Evolutionary conservation across 2,797 vertebrate species (phyloP), one percentile per base, ranked within the genome.

Genomic region (Rachycentron canadum): DNA sequence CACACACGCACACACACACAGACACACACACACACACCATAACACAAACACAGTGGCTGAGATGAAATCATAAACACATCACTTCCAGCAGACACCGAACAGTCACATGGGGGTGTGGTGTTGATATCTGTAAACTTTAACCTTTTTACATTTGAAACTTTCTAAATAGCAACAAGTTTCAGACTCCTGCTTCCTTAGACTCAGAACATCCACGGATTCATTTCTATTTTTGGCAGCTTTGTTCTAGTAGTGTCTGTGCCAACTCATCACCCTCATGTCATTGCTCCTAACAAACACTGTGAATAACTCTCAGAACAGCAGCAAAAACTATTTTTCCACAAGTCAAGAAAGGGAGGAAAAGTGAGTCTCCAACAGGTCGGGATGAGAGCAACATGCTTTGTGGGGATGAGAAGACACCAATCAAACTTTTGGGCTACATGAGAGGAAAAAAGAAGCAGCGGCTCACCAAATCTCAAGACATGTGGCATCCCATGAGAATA

Each of bases 401-500:
- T 41, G 62, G 58, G 55, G 52, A 43, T 17, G 28, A 26, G 73
- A 68, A 41, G 53, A 60, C 50, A 62, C 11, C 11, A 45, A 5
- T 58, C 17, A 61, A 91, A 92, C 81, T 89, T 91, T 86, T 43
- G 12, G 25, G 47, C 13, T 5, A 32, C 11, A 47, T 1, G 16
- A 50, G 13, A 52, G 16, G n/a, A 21, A 49, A 62, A 32, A 56
- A 56, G 10, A 41, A 72, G 38, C 65, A 70, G 58, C 6, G 60
- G 62, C 98, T 99, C 96, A 99, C 98, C 98, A 82, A 99, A 99
- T 96, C 98, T 96, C 91, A 99, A 83, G 69, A 99, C 98, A 93
- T 99, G 97, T 81, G 98, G 97, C 93, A 98, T 99, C 95, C 97
- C 97, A 89, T 96, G 96, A 89, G 95, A 96, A 95, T 95, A 97